Base-by-base conservation (phyloP, 1,140 invertebrate species). In the Proctacanthus coquilletti region DNA sequence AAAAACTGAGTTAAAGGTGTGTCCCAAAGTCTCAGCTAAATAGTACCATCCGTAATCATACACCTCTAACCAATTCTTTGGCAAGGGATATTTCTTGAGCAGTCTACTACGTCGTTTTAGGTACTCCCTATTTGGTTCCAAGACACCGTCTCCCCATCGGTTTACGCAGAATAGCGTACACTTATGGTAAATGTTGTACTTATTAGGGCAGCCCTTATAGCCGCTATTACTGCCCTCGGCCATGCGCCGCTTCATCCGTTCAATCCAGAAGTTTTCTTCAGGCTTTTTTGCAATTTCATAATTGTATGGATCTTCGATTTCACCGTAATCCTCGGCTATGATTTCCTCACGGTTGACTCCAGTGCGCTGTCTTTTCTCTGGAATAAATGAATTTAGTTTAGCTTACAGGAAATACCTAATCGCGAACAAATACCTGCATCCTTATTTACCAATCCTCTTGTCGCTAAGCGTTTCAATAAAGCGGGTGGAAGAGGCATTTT, bases 161-260 rank as follows among this genome's bases (percentile, higher is more conserved):
- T 86, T 81, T 38, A 82, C 77, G 64, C 95, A 98, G 63, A 74
- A 94, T 18, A 75, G 71, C 2, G 73, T 75, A 62, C 95, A 98
- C 43, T 88, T 79, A 57, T 99, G 95, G 60, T 83, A 92, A 40
- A 89, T 81, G 56, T 98, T 98, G 48, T 74, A 84, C 62, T 93
- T 96, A 55, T 98, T 98, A 3, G 95, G 95, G 61, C 95, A 98
- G 4, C 83, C 80, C 47, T 71, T 72, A 45, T 77, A 77, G 20
- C 75, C 74, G 20, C 69, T 68, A 47, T 70, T 70, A 18, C 67
- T 70, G 15, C 70, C 68, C 34, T 72, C 68, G n/a, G 67, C 65
- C 34, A 62, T 60, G 3, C 52, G 45, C 20, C 50, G 34, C 36
- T 66, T 70, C 9, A 69, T 62, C 18, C 62, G 63, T 44, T 69